Base-by-base conservation (phyloP, 1,140 invertebrate species). In the Cotesia vestalis region DNA sequence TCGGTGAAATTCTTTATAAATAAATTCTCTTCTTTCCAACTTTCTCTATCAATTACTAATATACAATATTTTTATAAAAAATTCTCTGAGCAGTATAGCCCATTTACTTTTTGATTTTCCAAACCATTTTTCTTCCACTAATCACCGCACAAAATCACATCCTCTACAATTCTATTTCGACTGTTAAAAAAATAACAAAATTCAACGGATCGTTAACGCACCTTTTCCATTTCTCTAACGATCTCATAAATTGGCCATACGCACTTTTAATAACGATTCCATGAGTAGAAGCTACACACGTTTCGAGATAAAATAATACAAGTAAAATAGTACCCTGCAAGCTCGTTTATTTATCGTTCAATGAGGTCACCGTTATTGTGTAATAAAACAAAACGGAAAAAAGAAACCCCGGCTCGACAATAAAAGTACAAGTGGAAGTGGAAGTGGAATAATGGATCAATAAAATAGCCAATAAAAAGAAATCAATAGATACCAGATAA, bases 261-360 rank as follows among this genome's bases (percentile, higher is more conserved):
- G 62, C 62, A 36, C 11, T n/a, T 64, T 35, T 64, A 64, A 64
- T 64, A 64, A 64, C 62, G n/a, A 64, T 46, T 64, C 40, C 62
- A 36, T 64, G 40, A 64, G 27, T 27, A 1, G 27, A 27, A 64
- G 38, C 62, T 64, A 64, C 62, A 64, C 34, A 12, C 38, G 35
- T 36, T 14, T 36, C 34, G n/a, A n/a, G 6, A 6, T n/a, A n/a
- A n/a, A 14, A 6, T 12, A 61, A 27, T 34, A 61, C 9, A 61
- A 34, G 20, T 61, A 34, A 61, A 61, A 61, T 61, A 61, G 4
- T 61, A 12, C 8, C 20, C 17, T 36, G 20, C 34, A 34, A 12
- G 20, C 17, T 12, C 60, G 34, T 14, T 61, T 64, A 46, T 35
- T 27, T 40, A 46, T 35, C 20, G 62, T 64, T 64, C 62, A 64